Base-by-base conservation (phyloP, 2,888 invertebrate species). In the Chrysolina americana region DNA sequence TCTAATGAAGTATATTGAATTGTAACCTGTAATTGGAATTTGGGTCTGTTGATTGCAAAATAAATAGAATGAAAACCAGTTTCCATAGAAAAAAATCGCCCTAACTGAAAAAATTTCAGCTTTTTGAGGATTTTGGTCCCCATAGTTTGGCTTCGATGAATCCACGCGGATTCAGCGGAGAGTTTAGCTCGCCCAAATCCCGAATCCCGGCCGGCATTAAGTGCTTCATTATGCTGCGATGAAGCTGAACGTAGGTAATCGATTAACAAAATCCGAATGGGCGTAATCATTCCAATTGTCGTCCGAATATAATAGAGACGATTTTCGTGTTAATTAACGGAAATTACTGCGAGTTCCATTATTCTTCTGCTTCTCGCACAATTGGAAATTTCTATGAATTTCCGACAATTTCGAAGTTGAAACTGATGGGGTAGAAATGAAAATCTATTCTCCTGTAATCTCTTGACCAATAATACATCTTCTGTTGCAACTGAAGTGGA, bases 181-280 rank as follows among this genome's bases (percentile, higher is more conserved):
- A 23, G 56, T 21, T 36, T 56, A 23, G 59, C 59, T 59, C 59
- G n/a, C n/a, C 59, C n/a, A 59, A 59, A 59, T 59, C 59, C 59
- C n/a, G 17, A 62, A 62, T 69, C 62, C 47, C 47, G 62, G 53
- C 56, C 68, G 41, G 56, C 41, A 68, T 69, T 69, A 62, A 62
- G 69, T 69, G 62, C 69, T 69, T 69, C 69, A 69, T 69, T 69
- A 69, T 47, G 62, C 21, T 41, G 19, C 59, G 36, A 69, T 69
- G 62, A 69, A 69, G 62, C 59, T 62, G 56, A 69, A 69, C 62
- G 69, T 62, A 59, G 59, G 59, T 59, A 59, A 59, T 59, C 59
- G 59, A 59, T 59, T 59, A 28, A 59, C 59, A 59, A 23, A 59
- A 59, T 59, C 36, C 59, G 59, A 28, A 59, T 59, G 28, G 59